Evolutionary conservation across 2,797 vertebrate genomes (phyloP).

Genomic region (Melopsittacus undulatus): DNA sequence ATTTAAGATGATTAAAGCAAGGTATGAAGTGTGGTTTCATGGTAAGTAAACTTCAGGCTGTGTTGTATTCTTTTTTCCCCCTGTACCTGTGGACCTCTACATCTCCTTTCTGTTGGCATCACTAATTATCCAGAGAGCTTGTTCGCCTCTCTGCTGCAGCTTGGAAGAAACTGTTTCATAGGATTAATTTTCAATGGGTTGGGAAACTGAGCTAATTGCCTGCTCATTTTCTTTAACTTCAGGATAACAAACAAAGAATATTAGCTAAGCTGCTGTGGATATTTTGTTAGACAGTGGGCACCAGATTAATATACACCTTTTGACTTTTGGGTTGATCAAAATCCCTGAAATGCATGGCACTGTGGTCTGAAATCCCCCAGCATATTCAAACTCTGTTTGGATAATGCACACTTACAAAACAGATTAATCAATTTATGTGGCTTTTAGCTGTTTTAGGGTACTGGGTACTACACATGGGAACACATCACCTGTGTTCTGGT

Average conservation of each 20-base stretch:
- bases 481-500: neutral
- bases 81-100: neutral
- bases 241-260: neutral
- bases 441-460: neutral
- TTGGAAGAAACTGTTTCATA: neutral
- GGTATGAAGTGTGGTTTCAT: accelerated
- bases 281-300: neutral
- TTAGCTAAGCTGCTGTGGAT: neutral
- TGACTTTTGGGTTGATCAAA: neutral
- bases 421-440: neutral
- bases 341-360: neutral
- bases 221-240: neutral
- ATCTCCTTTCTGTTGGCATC: neutral
- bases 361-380: neutral
- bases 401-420: neutral
- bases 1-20: neutral
- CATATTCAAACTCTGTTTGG: neutral
- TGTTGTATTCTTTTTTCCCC: neutral
- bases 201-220: neutral
- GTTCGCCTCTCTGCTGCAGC: neutral
- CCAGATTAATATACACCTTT: neutral
- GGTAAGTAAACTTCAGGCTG: neutral
- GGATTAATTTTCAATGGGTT: neutral
- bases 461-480: accelerated
- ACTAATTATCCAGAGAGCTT: neutral